Percentiles rank a stretch among this genome's conserved stretches.
phyloP scores from a whole-genome alignment of 2,888 invertebrate genomes.

The Ceratothoa steindachneri region DNA sequence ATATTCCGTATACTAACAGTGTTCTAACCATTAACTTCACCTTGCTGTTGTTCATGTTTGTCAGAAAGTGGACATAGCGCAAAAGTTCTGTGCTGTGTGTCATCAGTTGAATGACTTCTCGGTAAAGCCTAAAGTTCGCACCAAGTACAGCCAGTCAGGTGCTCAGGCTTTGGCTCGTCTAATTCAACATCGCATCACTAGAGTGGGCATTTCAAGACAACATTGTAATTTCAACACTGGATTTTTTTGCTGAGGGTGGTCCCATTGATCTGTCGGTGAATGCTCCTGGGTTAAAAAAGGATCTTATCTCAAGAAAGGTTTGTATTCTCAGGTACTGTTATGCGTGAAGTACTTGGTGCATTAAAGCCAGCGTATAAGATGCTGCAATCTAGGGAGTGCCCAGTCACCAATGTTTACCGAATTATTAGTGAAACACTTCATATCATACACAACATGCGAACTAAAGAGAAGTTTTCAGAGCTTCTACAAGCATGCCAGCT shows the following conservation, averaged over 20 bases:
- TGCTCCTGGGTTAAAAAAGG: neutral
- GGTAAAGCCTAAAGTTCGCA: neutral
- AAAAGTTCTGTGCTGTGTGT: neutral
- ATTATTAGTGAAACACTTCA: neutral
- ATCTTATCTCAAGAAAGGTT: neutral
- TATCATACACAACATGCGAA: neutral
- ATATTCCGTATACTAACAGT: neutral
- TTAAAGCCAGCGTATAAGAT: neutral
- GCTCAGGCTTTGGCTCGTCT: neutral
- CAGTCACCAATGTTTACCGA: neutral
- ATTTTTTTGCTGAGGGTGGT: neutral
- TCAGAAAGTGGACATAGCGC: neutral
- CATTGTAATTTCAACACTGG: neutral
- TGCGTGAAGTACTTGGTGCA: neutral
- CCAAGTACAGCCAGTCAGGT: neutral
- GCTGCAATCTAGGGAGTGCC: neutral
- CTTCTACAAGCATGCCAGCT: too few relatives aligned
- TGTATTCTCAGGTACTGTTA: neutral
- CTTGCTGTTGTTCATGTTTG: conserved; percentile 1
- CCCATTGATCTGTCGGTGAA: neutral
- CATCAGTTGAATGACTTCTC: neutral
- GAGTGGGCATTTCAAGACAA: neutral
- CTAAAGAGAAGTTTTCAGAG: neutral
- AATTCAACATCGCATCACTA: neutral
- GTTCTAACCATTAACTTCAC: conserved; percentile 1